Percentiles rank a stretch among this genome's conserved stretches.
phyloP scores from a whole-genome alignment of 2,113 vertebrate species.

The Bubo bubo region DNA sequence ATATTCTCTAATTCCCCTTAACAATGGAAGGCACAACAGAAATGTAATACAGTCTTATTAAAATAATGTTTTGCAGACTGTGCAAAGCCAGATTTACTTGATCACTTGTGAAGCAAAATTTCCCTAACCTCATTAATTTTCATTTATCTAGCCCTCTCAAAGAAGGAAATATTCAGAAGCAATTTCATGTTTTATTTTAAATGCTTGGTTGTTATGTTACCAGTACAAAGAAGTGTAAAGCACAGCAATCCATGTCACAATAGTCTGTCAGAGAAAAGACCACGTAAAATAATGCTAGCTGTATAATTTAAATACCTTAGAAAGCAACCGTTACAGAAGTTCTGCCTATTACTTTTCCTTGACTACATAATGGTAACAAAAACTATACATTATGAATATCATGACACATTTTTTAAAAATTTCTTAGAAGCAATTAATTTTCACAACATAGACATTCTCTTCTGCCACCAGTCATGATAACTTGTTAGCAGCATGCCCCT shows the following conservation, averaged over 20 bases:
- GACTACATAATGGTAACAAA: neutral
- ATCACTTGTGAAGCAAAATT: slow-evolving; percentile 24
- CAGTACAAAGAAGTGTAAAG: neutral
- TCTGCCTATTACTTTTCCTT: neutral
- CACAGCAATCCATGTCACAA: neutral
- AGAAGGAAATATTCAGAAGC: slow-evolving; percentile 25
- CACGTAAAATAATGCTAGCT: neutral
- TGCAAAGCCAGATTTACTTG: slow-evolving; percentile 4
- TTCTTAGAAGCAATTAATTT: neutral
- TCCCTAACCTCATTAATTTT: slow-evolving; percentile 33
- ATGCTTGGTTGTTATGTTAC: neutral
- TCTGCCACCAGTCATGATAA: neutral
- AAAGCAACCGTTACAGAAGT: neutral
- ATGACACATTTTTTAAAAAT: neutral
- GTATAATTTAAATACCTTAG: neutral
- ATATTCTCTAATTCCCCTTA: neutral
- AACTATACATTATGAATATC: neutral
- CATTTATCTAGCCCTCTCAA: slow-evolving; percentile 35
- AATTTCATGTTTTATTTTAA: slow-evolving; percentile 31
- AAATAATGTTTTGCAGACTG: neutral
- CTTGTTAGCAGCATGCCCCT: neutral
- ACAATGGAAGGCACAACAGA: slow-evolving; percentile 21
- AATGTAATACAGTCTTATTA: neutral
- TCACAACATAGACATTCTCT: neutral
- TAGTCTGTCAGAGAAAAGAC: neutral